Evolutionary conservation across 2,888 invertebrate species (phyloP).

Genomic region (Steinernema scapterisci): DNA sequence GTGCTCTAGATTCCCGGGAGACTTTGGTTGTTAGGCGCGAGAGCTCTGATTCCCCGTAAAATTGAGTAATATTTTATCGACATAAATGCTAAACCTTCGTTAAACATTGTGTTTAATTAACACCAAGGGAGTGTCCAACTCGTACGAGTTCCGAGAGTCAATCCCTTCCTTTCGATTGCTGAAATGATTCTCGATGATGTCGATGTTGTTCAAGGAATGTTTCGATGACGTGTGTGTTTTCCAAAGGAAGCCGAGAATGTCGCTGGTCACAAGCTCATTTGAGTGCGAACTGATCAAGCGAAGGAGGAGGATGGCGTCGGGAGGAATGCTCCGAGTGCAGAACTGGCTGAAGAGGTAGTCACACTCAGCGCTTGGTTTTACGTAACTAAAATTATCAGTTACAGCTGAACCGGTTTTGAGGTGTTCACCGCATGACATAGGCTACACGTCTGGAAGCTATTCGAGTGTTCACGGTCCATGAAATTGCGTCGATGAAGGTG

Average conservation of each 20-base stretch:
- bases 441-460: slow-evolving; percentile 36
- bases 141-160: slow-evolving; percentile 10
- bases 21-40: too few species aligned
- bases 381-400: slow-evolving; percentile 38
- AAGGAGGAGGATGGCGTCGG: slow-evolving; percentile 52
- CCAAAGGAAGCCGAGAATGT: slow-evolving; percentile 48
- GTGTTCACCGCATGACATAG: slow-evolving; percentile 37
- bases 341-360: slow-evolving; percentile 46
- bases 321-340: slow-evolving; percentile 44
- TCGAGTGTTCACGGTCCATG: slow-evolving; percentile 42
- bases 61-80: too few species aligned
- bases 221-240: slow-evolving; percentile 35
- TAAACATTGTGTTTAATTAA: slow-evolving; percentile 22
- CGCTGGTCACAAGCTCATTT: slow-evolving; percentile 53
- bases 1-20: too few species aligned
- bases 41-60: too few species aligned
- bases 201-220: not conserved
- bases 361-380: slow-evolving; percentile 42
- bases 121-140: not conserved
- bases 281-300: slow-evolving; percentile 57
- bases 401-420: not conserved
- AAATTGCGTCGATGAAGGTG: slow-evolving; percentile 45
- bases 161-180: not conserved
- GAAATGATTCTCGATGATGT: not conserved
- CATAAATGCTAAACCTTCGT: not conserved